Evolutionary conservation across 2,888 invertebrate genomes (phyloP).

Genomic region (Glyphotaelius pellucidus): DNA sequence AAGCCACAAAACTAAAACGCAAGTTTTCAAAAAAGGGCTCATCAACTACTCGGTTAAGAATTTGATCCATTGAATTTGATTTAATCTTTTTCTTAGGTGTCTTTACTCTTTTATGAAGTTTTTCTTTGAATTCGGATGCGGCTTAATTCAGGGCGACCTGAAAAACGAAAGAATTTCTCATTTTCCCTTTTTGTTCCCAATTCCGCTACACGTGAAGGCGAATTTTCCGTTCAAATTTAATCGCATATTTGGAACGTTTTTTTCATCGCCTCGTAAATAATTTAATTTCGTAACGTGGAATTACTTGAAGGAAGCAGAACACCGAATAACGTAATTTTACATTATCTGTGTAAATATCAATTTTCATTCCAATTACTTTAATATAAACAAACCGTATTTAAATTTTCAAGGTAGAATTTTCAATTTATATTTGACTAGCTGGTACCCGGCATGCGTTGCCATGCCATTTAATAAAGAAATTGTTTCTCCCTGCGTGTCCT

Average conservation of each 20-base stretch:
- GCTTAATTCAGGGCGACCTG: not conserved
- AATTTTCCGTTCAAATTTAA: slow-evolving; percentile 1
- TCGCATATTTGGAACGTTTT: not conserved
- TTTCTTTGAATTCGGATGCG: not conserved
- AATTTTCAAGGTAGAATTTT: too few species aligned
- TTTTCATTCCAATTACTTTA: not conserved
- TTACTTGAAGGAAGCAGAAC: not conserved
- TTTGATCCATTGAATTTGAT: not conserved
- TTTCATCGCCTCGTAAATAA: not conserved
- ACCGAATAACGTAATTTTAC: not conserved
- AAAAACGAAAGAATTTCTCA: not conserved
- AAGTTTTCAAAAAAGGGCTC: not conserved
- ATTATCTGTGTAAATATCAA: slow-evolving; percentile 2
- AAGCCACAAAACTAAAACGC: not conserved
- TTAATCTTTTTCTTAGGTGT: not conserved
- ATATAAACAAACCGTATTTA: not conserved
- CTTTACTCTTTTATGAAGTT: not conserved
- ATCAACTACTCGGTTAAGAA: not conserved
- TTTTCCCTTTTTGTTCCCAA: not conserved
- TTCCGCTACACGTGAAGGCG: slow-evolving; percentile 3
- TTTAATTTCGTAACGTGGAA: not conserved
- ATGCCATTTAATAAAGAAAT: too few species aligned
- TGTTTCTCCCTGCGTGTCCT: too few species aligned
- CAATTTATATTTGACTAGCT: too few species aligned
- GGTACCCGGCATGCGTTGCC: too few species aligned